These are phyloP conservation scores for Salvelinus alpinus DNA, from an alignment of 2,113 vertebrate species.

Conservation along the genomic window DNA sequence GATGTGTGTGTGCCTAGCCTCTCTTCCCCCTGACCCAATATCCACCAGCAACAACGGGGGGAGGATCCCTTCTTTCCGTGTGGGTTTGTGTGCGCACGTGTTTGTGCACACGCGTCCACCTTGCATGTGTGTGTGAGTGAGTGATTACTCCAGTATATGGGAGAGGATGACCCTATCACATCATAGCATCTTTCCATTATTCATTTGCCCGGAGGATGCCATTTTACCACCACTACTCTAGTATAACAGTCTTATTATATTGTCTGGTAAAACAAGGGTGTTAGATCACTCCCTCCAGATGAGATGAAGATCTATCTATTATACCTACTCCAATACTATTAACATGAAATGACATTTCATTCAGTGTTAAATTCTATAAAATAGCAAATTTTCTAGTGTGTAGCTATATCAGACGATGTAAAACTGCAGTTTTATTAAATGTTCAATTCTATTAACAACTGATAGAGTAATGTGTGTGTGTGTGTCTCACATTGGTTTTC, in stretches of 20 bases:
- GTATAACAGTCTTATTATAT: conserved; percentile 54
- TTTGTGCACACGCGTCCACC: not conserved
- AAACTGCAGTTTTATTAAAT: too few relatives aligned
- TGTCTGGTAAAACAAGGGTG: conserved; percentile 56
- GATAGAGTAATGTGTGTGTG: too few relatives aligned
- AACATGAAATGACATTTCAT: not conserved
- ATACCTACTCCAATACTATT: conserved; percentile 24
- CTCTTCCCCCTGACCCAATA: too few relatives aligned
- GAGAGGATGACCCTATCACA: conserved; percentile 1
- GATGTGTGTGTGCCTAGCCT: not conserved
- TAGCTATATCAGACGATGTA: too few relatives aligned
- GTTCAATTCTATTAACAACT: too few relatives aligned
- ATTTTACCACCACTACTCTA: conserved; percentile 53
- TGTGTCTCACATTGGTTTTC: conserved; percentile 91
- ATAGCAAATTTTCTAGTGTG: too few relatives aligned
- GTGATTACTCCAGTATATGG: not conserved
- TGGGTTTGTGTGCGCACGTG: not conserved
- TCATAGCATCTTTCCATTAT: not conserved
- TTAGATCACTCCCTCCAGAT: conserved; percentile 45
- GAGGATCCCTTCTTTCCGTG: not conserved
- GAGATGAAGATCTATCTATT: conserved; percentile 44
- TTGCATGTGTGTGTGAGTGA: not conserved
- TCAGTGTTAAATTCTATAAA: not conserved
- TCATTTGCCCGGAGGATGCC: conserved; percentile 33
- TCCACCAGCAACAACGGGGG: not conserved